A percentile compares a stretch with the other conserved stretches of the same genome.
Evolutionary conservation across 2,113 vertebrate species (phyloP).

Genomic region (Gymnogyps californianus): DNA sequence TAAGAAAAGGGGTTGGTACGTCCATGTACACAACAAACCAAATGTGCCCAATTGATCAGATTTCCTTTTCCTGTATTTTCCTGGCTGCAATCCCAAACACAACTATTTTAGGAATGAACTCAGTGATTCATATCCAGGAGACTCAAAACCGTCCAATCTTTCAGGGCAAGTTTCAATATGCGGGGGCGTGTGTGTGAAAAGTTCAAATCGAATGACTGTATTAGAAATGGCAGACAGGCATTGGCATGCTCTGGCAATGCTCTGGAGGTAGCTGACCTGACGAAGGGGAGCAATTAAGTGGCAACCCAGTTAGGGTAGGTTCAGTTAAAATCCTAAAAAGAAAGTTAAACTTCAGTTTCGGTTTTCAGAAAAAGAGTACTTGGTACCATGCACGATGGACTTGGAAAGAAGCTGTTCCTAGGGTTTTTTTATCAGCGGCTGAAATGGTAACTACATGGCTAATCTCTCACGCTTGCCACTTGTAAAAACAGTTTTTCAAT

Average conservation of each 20-base stretch:
- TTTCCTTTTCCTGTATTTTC: constrained; percentile 51
- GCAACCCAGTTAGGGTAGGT: background rate
- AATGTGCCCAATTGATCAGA: constrained; percentile 26
- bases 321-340: background rate
- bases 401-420: background rate
- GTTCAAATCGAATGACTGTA: background rate
- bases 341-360: background rate
- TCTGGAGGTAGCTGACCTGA: background rate
- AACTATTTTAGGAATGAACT: constrained; percentile 42
- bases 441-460: constrained; percentile 25
- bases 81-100: background rate
- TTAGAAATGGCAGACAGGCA: background rate
- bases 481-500: constrained; percentile 51
- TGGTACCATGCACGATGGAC: background rate
- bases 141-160: background rate
- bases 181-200: background rate
- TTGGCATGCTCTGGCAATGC: background rate
- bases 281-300: background rate
- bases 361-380: background rate
- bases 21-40: background rate
- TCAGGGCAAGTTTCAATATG: background rate
- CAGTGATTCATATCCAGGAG: constrained; percentile 43
- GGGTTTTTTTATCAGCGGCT: constrained; percentile 23
- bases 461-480: constrained; percentile 44
- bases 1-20: background rate